Evolutionary conservation across 2,797 vertebrate species (phyloP).

Genomic region (Schizopygopsis pylzovi): DNA sequence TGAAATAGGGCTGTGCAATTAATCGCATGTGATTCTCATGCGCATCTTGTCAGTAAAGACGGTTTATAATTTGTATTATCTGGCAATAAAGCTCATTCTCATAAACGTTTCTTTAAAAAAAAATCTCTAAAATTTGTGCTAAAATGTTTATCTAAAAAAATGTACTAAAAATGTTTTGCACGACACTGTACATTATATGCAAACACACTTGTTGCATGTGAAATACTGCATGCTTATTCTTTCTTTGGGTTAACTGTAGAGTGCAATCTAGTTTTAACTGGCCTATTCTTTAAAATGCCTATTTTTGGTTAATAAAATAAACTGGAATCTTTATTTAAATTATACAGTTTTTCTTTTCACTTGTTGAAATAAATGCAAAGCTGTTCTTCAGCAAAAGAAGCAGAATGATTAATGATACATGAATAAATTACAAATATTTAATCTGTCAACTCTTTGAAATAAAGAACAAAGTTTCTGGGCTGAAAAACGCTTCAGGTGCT

Average conservation of each 20-base stretch:
- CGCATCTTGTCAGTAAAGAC: no score
- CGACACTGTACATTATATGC: no score
- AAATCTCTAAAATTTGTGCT: no score
- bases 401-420: constrained; percentile 7
- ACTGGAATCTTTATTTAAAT: neutral
- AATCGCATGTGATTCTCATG: no score
- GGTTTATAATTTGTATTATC: no score
- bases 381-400: neutral
- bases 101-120: no score
- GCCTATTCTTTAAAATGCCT: neutral
- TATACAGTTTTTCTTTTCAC: neutral
- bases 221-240: neutral
- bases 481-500: neutral
- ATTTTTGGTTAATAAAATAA: neutral
- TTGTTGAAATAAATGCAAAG: neutral
- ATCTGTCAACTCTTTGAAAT: neutral
- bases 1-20: neutral
- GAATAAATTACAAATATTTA: neutral
- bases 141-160: no score
- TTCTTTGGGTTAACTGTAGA: neutral
- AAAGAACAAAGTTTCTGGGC: neutral
- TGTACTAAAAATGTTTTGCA: no score
- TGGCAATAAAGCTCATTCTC: no score
- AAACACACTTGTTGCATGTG: neutral
- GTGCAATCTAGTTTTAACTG: neutral